Conservation (phyloP, 2,113 vertebrate species). For the Petrocephalus zakoni region DNA sequence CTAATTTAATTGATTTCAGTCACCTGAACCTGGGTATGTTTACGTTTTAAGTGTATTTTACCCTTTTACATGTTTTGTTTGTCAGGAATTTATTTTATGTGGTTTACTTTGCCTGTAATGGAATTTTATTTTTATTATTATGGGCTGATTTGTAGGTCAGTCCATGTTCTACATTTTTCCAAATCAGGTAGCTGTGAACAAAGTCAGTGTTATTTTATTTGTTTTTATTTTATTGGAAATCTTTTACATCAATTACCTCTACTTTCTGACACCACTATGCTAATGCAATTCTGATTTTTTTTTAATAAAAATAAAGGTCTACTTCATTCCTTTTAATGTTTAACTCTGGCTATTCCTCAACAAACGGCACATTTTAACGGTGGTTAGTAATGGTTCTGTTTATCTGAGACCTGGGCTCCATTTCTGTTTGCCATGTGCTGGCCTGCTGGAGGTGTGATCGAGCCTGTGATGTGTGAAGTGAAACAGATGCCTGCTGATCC, state of each 20-base stretch:
- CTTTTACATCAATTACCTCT: background rate
- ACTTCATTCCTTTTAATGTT: background rate
- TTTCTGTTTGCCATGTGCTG: too few relatives aligned
- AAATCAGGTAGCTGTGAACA: constrained; percentile 13
- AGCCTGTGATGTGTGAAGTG: too few relatives aligned
- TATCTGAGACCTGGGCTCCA: background rate
- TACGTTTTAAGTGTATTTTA: constrained; percentile 2
- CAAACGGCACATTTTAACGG: background rate
- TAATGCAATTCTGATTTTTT: background rate
- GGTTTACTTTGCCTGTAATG: background rate
- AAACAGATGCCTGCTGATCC: too few relatives aligned
- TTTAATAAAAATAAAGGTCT: background rate
- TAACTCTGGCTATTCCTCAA: background rate
- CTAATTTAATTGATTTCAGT: constrained; percentile 5
- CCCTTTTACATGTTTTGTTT: constrained; percentile 4
- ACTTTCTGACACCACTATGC: background rate
- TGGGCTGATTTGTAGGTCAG: background rate
- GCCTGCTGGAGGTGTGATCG: too few relatives aligned
- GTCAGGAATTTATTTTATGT: background rate
- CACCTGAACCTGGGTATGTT: background rate
- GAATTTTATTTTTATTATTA: background rate
- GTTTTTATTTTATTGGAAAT: background rate
- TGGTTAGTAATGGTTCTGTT: background rate
- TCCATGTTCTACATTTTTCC: background rate
- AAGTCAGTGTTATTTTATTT: constrained; percentile 27